phyloP scores from a whole-genome alignment of 64 coral and sea anemone species.

The Orbicella faveolata region DNA sequence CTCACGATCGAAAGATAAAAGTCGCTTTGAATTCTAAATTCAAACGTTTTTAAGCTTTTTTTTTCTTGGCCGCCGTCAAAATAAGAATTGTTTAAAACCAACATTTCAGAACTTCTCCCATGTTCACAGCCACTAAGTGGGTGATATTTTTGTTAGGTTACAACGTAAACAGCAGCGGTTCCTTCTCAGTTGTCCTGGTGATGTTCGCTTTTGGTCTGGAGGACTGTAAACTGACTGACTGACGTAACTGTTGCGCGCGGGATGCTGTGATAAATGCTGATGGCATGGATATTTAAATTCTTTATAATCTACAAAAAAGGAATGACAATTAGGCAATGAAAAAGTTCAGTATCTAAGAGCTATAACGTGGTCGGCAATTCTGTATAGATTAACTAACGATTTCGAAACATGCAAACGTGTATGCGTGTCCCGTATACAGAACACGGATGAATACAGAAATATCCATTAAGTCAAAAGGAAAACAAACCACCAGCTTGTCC shows the following conservation, averaged over 20 bases:
- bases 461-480: too few relatives aligned
- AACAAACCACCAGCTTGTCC: too few relatives aligned
- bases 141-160: neutral
- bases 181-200: too few relatives aligned
- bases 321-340: neutral
- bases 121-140: neutral
- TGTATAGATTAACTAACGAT: neutral
- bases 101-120: neutral
- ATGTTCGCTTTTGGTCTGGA: neutral
- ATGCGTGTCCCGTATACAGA: too few relatives aligned
- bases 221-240: neutral
- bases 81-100: conserved; percentile 17
- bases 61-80: neutral
- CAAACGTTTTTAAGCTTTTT: neutral
- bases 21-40: neutral
- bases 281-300: conserved; percentile 1
- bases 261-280: conserved; percentile 2
- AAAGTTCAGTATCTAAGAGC: neutral
- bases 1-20: neutral
- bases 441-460: too few relatives aligned
- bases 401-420: neutral
- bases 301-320: conserved; percentile 27
- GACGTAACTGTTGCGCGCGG: neutral
- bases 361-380: neutral
- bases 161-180: too few relatives aligned